Conservation (phyloP, 2,113 vertebrate genomes). For the Gavialis gangeticus region DNA sequence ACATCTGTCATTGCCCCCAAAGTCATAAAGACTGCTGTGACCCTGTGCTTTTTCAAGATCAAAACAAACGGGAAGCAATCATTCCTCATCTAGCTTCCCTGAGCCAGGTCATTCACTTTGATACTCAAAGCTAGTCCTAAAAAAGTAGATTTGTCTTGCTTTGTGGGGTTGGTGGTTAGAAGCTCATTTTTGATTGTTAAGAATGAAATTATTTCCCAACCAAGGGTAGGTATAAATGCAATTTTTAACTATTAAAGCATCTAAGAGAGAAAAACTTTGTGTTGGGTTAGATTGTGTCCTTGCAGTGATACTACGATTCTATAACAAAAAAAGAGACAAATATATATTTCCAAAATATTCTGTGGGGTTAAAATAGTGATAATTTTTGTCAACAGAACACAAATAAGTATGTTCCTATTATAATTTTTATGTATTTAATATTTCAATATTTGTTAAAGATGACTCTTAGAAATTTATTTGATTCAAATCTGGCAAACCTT, state of each 20-base stretch:
- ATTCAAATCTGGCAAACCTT: neutral
- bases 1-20: neutral
- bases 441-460: neutral
- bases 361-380: neutral
- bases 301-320: neutral
- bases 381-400: neutral
- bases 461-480: neutral
- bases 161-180: slow-evolving; percentile 74
- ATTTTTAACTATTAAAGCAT: slow-evolving; percentile 79
- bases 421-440: neutral
- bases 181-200: slow-evolving; percentile 79
- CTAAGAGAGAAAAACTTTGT: slow-evolving; percentile 45
- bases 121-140: slow-evolving; percentile 61
- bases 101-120: slow-evolving; percentile 71
- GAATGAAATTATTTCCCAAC: slow-evolving; percentile 77
- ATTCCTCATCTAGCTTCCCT: slow-evolving; percentile 64
- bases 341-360: neutral
- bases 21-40: slow-evolving; percentile 35
- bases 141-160: slow-evolving; percentile 72
- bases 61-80: slow-evolving; percentile 66
- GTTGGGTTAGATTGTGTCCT: slow-evolving; percentile 44
- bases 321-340: neutral
- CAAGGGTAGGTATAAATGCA: slow-evolving; percentile 70
- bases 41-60: slow-evolving; percentile 74
- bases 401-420: neutral